These are phyloP conservation scores for Heliconius hortense DNA, from an alignment of 2,888 invertebrate species.

Conservation along the genomic window DNA sequence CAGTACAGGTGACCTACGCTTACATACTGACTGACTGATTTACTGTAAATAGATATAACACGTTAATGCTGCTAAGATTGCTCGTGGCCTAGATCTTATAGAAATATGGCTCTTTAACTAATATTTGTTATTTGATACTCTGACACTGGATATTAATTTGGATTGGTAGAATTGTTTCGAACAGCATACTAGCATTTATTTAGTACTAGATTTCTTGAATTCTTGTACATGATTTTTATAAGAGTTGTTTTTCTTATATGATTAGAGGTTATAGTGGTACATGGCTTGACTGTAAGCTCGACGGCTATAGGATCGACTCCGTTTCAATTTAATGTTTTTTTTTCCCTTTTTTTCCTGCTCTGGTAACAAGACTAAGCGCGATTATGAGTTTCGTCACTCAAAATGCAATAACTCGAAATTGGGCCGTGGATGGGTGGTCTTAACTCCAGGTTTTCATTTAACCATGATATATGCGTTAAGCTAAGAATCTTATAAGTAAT, in stretches of 20 bases:
- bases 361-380: not conserved
- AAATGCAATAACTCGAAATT: not conserved
- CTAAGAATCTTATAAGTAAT: no score
- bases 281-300: no score
- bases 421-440: not conserved
- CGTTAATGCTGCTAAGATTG: constrained; percentile 5
- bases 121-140: constrained; percentile 21
- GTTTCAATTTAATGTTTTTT: no score
- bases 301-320: no score
- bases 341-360: not conserved
- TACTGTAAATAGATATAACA: constrained; percentile 16
- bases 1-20: not conserved
- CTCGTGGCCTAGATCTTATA: constrained; percentile 19
- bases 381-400: not conserved
- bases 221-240: no score
- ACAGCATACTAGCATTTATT: not conserved
- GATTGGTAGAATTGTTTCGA: not conserved
- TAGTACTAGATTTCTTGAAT: not conserved
- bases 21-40: not conserved
- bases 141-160: constrained; percentile 2
- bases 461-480: not conserved
- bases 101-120: constrained; percentile 13
- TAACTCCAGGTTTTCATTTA: no score
- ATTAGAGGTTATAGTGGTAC: no score
- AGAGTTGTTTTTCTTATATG: no score